A percentile compares a stretch with the other conserved stretches of the same genome.
phyloP scores from a whole-genome alignment of 2,888 invertebrate species.

The Cheilosia vernalis region DNA sequence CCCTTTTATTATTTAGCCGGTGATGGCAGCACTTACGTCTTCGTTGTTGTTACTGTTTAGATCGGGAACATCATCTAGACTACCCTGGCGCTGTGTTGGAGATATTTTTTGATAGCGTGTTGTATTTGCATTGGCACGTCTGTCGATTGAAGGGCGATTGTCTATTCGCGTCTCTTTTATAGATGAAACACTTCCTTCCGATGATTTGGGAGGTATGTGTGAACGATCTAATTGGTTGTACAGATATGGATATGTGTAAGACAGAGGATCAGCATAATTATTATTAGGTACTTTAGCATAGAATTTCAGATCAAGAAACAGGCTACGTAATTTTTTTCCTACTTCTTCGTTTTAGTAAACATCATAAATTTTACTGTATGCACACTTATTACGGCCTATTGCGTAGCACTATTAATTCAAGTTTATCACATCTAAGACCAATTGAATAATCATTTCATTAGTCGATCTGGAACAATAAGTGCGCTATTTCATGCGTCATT shows the following conservation, averaged over 20 bases:
- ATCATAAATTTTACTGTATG: too few relatives aligned
- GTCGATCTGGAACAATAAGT: neutral
- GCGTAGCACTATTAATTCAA: too few relatives aligned
- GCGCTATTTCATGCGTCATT: neutral
- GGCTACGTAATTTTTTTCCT: too few relatives aligned
- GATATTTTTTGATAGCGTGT: conserved; percentile 79
- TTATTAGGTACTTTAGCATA: too few relatives aligned
- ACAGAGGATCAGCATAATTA: too few relatives aligned
- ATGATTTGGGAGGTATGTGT: conserved; percentile 74
- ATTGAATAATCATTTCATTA: too few relatives aligned
- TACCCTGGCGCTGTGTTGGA: conserved; percentile 79
- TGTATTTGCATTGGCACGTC: conserved; percentile 77
- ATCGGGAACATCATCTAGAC: conserved; percentile 83
- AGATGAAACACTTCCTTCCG: conserved; percentile 78
- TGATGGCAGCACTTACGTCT: conserved; percentile 85
- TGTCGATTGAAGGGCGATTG: conserved; percentile 79
- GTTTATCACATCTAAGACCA: too few relatives aligned
- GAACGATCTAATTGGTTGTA: conserved; percentile 76
- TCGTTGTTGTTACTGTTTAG: conserved; percentile 87
- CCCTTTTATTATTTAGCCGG: too few relatives aligned
- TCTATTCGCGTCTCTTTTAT: conserved; percentile 88
- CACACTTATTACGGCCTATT: too few relatives aligned
- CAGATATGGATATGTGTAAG: neutral
- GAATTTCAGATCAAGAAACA: too few relatives aligned
- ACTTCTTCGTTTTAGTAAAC: too few relatives aligned